Evolutionary conservation across 2,113 vertebrate species (phyloP), one percentile per base, ranked within the genome.

Genomic region (Rhinolophus sinicus): DNA sequence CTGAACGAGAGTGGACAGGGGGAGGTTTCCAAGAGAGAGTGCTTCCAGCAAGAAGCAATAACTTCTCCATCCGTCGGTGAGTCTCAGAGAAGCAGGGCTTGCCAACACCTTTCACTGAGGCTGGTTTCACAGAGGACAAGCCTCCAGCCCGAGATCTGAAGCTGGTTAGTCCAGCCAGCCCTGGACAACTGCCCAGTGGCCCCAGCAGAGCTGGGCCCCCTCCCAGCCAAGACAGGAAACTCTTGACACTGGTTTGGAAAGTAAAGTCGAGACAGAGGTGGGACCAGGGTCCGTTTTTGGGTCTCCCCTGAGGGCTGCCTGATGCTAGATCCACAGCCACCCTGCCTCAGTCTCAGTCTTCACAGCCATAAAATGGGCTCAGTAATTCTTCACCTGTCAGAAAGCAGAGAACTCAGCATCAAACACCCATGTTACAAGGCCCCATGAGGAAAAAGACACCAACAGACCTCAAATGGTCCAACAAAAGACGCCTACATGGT

Each of bases 401-500:
- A 33, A 10, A 5, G 33, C 56, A 6, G 40, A 18, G 16, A 6
- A 0, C 50, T 3, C 1, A 6, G 12, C 38, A 1, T 2, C 0
- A 2, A 14, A 3, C 4, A 0, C 28, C 60, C 0, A 5, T 44
- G 21, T 40, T 75, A 10, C 21, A 5, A 4, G 50, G 70, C 2
- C 22, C 19, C 16, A 0, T 0, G 1, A 8, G 6, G 19, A 65
- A 35, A 28, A 35, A 12, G 56, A 11, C 0, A 4, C 22, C 85
- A 1, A 5, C 33, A 8, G 54, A 9, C 26, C 24, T 28, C 0
- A 1, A n/a, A n/a, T n/a, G n/a, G n/a, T n/a, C n/a, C n/a, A n/a
- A n/a, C n/a, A n/a, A n/a, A n/a, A n/a, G n/a, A n/a, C n/a, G 40
- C 21, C 7, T 16, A 1, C 1, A 0, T 0, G 30, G 5, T 3